Evolutionary conservation across 2,888 invertebrate species (phyloP).

Genomic region (Nemurella pictetii): DNA sequence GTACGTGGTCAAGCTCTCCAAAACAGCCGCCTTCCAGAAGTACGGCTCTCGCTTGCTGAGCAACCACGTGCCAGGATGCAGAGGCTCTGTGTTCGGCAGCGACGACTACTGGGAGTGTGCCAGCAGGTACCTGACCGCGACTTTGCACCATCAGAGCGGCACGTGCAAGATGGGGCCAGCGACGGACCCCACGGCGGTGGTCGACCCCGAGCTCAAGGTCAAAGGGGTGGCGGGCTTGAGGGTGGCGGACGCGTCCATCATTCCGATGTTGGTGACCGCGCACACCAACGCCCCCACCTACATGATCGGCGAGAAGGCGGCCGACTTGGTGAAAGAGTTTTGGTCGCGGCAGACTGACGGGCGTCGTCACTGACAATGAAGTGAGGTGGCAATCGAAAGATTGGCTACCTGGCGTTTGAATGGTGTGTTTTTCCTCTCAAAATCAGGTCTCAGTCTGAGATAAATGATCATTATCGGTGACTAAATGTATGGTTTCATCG

Average conservation of each 20-base stretch:
- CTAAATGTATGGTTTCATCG: too few relatives aligned
- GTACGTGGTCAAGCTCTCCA: slow-evolving; percentile 59
- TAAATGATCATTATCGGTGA: too few relatives aligned
- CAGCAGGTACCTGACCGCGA: slow-evolving; percentile 83
- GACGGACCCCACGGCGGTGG: slow-evolving; percentile 77
- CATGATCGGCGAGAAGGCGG: slow-evolving; percentile 88
- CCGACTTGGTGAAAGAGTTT: slow-evolving; percentile 83
- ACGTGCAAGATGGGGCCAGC: slow-evolving; percentile 87
- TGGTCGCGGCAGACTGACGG: slow-evolving; percentile 56
- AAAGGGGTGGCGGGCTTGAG: slow-evolving; percentile 77
- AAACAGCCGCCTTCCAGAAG: slow-evolving; percentile 76
- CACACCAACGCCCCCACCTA: slow-evolving; percentile 89
- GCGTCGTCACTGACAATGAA: not conserved
- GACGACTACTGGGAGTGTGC: slow-evolving; percentile 88
- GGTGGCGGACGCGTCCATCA: slow-evolving; percentile 85
- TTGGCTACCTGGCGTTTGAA: too few relatives aligned
- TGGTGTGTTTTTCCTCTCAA: too few relatives aligned
- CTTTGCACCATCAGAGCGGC: slow-evolving; percentile 86
- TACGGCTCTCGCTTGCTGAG: slow-evolving; percentile 76
- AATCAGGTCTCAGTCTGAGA: too few relatives aligned
- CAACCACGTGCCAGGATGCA: slow-evolving; percentile 78
- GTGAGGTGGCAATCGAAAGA: too few relatives aligned
- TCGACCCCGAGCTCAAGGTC: slow-evolving; percentile 73
- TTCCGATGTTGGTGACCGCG: slow-evolving; percentile 86
- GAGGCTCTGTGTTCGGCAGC: slow-evolving; percentile 69